These are phyloP conservation scores for Thysanoteuthis rhombus DNA, from an alignment of 2,888 invertebrate species.

Conservation along the genomic window DNA sequence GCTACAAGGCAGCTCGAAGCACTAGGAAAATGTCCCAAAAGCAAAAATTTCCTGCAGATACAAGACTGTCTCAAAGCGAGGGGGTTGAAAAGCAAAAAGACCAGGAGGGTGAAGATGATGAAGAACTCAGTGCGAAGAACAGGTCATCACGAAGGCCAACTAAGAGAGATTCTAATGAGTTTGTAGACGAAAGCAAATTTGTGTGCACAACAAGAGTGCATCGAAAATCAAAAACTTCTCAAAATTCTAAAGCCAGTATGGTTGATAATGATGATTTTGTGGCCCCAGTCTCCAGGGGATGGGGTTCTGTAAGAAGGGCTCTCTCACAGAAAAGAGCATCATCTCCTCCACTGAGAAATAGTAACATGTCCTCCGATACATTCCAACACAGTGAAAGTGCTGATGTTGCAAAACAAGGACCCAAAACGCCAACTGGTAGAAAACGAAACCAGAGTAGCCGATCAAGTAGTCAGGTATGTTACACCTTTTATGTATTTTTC, in stretches of 20 bases:
- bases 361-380: not conserved
- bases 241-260: slow-evolving; percentile 33
- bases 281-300: not conserved
- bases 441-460: not conserved
- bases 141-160: not conserved
- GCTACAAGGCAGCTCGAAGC: not conserved
- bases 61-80: not conserved
- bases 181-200: not conserved
- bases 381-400: not conserved
- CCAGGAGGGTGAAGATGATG: slow-evolving; percentile 12
- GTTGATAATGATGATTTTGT: not conserved
- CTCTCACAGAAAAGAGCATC: slow-evolving; percentile 31
- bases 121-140: not conserved
- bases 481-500: not conserved
- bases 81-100: not conserved
- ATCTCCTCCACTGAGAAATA: slow-evolving; percentile 48
- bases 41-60: not conserved
- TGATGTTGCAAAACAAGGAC: slow-evolving; percentile 32
- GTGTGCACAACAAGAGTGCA: slow-evolving; percentile 34
- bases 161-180: not conserved
- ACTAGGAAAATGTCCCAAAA: not conserved
- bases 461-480: not conserved
- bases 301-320: not conserved
- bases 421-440: not conserved
- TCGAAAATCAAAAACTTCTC: slow-evolving; percentile 36